Conservation (phyloP, 64 coral and sea anemone genomes). For the Acropora yongei region DNA sequence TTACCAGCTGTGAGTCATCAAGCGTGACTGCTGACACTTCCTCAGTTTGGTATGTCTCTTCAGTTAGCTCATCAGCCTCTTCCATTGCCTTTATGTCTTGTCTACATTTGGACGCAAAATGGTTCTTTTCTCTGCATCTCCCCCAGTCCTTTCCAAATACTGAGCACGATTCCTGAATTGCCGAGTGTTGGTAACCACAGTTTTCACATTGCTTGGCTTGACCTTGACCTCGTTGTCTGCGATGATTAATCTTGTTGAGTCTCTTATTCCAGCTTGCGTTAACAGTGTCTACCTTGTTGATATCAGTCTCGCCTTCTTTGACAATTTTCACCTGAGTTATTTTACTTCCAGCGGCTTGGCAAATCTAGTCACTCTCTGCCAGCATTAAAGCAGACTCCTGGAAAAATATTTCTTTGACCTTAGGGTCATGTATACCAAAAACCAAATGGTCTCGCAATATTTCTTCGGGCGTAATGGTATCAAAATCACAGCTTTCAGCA, state of each 20-base stretch:
- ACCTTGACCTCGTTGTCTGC: not conserved
- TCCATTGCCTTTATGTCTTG: not conserved
- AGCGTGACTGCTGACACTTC: constrained; percentile 6
- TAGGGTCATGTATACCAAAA: not conserved
- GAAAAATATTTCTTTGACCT: not conserved
- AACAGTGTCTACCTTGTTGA: not conserved
- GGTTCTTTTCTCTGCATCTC: constrained; percentile 37
- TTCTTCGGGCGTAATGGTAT: constrained; percentile 2
- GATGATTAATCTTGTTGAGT: not conserved
- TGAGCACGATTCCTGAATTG: constrained; percentile 43
- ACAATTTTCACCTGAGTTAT: constrained; percentile 41
- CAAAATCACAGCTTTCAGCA: constrained; percentile 1
- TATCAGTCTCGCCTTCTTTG: constrained; percentile 2
- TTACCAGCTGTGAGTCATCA: constrained; percentile 39
- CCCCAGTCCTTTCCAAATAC: constrained; percentile 18
- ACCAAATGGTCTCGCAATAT: not conserved
- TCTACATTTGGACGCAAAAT: constrained; percentile 8
- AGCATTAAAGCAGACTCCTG: not conserved
- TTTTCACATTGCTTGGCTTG: constrained; percentile 7
- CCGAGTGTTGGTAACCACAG: constrained; percentile 18
- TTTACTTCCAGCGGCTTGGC: constrained; percentile 7
- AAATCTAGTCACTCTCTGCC: too few relatives aligned
- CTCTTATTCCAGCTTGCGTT: not conserved
- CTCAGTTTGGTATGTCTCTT: constrained; percentile 25
- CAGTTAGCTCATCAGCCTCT: not conserved